Conservation (phyloP, 2,113 vertebrate species). For the Athene noctua region DNA sequence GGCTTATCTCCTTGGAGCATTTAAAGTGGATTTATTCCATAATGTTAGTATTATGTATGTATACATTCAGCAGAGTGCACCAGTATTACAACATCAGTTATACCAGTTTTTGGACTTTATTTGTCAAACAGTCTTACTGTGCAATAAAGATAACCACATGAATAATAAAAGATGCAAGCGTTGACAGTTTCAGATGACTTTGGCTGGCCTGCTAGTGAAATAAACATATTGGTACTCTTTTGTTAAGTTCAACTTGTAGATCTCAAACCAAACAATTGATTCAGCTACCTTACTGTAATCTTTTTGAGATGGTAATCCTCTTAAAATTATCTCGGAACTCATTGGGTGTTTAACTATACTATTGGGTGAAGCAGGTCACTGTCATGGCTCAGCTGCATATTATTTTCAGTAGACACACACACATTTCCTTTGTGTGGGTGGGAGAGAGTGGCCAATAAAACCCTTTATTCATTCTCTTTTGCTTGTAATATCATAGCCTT, state of each 20-base stretch:
- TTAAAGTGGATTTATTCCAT: conserved; percentile 33
- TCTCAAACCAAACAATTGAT: background rate
- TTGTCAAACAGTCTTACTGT: conserved; percentile 30
- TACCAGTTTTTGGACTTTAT: background rate
- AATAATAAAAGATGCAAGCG: background rate
- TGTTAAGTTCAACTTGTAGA: background rate
- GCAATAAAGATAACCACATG: conserved; percentile 57
- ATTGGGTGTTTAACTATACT: background rate
- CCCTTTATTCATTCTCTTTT: background rate
- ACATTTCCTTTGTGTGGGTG: background rate
- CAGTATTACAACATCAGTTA: background rate
- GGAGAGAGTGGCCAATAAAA: background rate
- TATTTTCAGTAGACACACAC: background rate
- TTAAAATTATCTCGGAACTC: background rate
- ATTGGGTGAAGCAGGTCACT: background rate
- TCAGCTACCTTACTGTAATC: background rate
- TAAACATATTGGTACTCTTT: background rate
- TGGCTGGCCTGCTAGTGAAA: background rate
- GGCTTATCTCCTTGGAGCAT: background rate
- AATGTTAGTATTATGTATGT: background rate
- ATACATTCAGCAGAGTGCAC: background rate
- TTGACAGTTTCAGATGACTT: background rate
- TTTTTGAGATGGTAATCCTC: background rate
- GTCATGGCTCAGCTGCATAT: background rate
- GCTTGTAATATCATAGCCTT: background rate